Evolutionary conservation across 2,888 invertebrate species (phyloP).

Genomic region (Drosophila histrio): DNA sequence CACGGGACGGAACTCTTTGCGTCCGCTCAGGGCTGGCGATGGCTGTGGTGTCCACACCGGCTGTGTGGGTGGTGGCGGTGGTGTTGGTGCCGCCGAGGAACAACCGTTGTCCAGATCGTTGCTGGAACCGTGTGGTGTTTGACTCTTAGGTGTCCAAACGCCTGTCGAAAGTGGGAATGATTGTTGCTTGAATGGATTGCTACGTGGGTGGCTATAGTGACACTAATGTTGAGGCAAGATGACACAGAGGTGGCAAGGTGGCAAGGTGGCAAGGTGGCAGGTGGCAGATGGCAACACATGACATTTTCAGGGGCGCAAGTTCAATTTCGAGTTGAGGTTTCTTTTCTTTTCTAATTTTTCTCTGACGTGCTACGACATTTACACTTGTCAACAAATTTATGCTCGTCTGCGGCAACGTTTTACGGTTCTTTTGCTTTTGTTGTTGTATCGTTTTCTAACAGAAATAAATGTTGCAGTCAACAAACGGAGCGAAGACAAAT

Average conservation of each 20-base stretch:
- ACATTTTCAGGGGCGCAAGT: conserved; percentile 71
- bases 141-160: conserved; percentile 83
- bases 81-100: conserved; percentile 83
- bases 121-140: conserved; percentile 80
- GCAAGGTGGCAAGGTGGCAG: conserved; percentile 10
- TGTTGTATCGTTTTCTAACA: conserved; percentile 32
- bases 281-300: conserved; percentile 44
- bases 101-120: conserved; percentile 69
- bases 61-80: conserved; percentile 86
- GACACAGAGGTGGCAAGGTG: conserved; percentile 4
- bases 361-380: conserved; percentile 45
- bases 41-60: conserved; percentile 92
- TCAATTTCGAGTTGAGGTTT: conserved; percentile 46
- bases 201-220: conserved; percentile 17
- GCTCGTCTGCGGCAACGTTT: conserved; percentile 32
- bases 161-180: conserved; percentile 63
- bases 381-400: conserved; percentile 74
- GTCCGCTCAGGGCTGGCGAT: conserved; percentile 87
- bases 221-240: conserved; percentile 6
- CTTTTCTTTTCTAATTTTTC: not conserved
- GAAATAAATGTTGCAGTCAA: conserved; percentile 68
- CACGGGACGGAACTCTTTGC: conserved; percentile 92
- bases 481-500: conserved; percentile 77
- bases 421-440: not conserved
- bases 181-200: not conserved